Evolutionary conservation across 2,888 invertebrate species (phyloP), one percentile per base, ranked within the genome.

Genomic region (Mythimna lalbum): DNA sequence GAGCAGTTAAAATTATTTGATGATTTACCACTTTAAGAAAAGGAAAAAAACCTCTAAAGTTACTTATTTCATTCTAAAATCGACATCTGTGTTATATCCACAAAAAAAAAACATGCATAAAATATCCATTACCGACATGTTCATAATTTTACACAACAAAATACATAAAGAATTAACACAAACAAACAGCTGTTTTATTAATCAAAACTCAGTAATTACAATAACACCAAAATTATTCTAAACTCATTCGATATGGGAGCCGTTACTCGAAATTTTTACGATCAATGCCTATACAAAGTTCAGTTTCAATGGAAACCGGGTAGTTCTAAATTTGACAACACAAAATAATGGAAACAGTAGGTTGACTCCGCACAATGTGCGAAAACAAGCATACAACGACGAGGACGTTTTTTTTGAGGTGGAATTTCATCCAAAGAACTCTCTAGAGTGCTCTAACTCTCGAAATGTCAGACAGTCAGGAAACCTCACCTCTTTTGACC

Each of bases 231-330:
- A 56, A 65, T 55, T 33, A 76, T 53, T 59, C 43, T 47, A 69
- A 63, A 69, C 65, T 68, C 57, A 68, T 56, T 60, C 64, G 60
- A n/a, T 47, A 50, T 17, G 80, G 79, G 79, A 72, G 57, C 33
- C 50, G 64, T 80, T 21, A n/a, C 2, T 17, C 21, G 80, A 53
- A 14, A 14, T 72, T 76, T 79, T 80, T 65, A 61, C 50, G 52
- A 65, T 60, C 12, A 63, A 53, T 73, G 23, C 31, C 27, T 50
- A 27, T 17, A 64, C 36, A 39, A 61, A 71, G 64, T 67, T 67
- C 9, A 55, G 50, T 80, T 59, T 67, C 55, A 56, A 52, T 68
- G 43, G 17, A 31, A 50, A 53, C 57, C 14, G 21, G 6, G 21
- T 27, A 39, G 19, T 23, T 63, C 27, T 64, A 17, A 57, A 43